phyloP scores from a whole-genome alignment of 2,888 invertebrate species.

The Drosophila rellima region DNA sequence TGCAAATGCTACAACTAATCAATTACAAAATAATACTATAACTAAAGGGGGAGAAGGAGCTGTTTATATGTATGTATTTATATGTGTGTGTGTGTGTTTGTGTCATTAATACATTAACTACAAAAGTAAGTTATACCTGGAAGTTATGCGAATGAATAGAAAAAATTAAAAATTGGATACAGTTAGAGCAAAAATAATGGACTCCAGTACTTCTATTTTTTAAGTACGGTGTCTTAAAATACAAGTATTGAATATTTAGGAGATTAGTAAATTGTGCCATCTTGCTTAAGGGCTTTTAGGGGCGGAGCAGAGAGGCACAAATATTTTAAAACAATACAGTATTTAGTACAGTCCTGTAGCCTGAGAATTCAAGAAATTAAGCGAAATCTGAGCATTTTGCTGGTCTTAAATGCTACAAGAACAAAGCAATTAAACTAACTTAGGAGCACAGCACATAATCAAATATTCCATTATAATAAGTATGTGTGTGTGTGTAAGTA shows the following conservation, averaged over 20 bases:
- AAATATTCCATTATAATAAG: slow-evolving; percentile 5
- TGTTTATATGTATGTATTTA: not conserved
- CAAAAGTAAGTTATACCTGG: slow-evolving; percentile 32
- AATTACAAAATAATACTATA: slow-evolving; percentile 57
- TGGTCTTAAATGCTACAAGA: slow-evolving; percentile 16
- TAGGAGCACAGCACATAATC: slow-evolving; percentile 6
- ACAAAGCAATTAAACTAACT: slow-evolving; percentile 33
- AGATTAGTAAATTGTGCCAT: slow-evolving; percentile 29
- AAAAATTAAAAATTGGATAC: slow-evolving; percentile 20
- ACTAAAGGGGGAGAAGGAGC: slow-evolving; percentile 32
- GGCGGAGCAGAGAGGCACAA: slow-evolving; percentile 8
- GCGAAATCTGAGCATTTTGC: slow-evolving; percentile 28
- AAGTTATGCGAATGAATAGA: slow-evolving; percentile 32
- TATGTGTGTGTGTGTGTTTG: slow-evolving; percentile 5
- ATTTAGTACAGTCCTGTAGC: slow-evolving; percentile 17
- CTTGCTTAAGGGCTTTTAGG: not conserved
- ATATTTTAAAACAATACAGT: slow-evolving; percentile 17
- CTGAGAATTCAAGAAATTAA: not conserved
- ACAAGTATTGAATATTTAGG: slow-evolving; percentile 26
- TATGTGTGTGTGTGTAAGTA: slow-evolving; percentile 4
- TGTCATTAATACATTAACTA: slow-evolving; percentile 43
- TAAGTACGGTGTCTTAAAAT: no score
- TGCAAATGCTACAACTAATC: slow-evolving; percentile 70
- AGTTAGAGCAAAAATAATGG: slow-evolving; percentile 33
- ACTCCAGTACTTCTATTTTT: no score